Conservation (phyloP, 1,140 invertebrate genomes). For the Chironomus tepperi region DNA sequence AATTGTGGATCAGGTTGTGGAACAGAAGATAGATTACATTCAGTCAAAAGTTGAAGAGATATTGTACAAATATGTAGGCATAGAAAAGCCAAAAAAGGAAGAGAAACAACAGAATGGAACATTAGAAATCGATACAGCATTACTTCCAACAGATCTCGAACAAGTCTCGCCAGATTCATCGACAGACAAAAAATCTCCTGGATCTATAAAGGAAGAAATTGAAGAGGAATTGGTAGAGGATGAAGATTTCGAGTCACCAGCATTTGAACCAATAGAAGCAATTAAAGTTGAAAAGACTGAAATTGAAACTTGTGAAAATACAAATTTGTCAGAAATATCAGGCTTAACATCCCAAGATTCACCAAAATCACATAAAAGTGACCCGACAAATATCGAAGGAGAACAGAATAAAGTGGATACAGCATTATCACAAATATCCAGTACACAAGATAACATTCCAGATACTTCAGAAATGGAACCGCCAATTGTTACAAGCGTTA, state of each 20-base stretch:
- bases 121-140: constrained; percentile 42
- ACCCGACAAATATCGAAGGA: constrained; percentile 13
- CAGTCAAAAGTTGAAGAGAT: constrained; percentile 84
- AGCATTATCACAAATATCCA: constrained; percentile 51
- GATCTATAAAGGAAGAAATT: constrained; percentile 36
- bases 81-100: constrained; percentile 51
- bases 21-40: constrained; percentile 78
- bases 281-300: constrained; percentile 41
- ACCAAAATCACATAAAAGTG: constrained; percentile 24
- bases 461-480: constrained; percentile 26
- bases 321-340: constrained; percentile 50
- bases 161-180: constrained; percentile 69
- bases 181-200: constrained; percentile 45
- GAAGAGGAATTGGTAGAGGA: constrained; percentile 46
- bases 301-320: constrained; percentile 31
- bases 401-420: constrained; percentile 44
- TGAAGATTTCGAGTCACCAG: constrained; percentile 56
- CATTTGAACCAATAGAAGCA: constrained; percentile 54
- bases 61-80: constrained; percentile 78
- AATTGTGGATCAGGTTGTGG: constrained; percentile 91
- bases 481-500: background rate
- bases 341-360: constrained; percentile 46
- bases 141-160: constrained; percentile 64
- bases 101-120: constrained; percentile 40
- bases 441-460: constrained; percentile 37